Evolutionary conservation across 2,113 vertebrate genomes (phyloP).

Genomic region (Aptenodytes patagonicus): DNA sequence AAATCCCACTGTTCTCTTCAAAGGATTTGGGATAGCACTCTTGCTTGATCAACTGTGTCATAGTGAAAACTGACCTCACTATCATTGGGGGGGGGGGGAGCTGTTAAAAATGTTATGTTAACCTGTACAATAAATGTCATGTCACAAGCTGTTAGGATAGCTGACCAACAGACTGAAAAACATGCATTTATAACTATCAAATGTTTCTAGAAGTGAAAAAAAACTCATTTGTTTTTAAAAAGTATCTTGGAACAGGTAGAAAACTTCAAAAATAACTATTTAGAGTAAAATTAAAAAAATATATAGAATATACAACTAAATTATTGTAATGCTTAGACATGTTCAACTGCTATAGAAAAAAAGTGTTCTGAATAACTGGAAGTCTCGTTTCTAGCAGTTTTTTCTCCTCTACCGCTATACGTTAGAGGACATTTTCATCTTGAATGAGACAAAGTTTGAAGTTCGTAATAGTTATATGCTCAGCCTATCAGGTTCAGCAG

Average conservation of each 20-base stretch:
- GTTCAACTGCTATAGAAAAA: background rate
- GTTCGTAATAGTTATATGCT: background rate
- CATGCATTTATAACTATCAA: background rate
- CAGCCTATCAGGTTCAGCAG: background rate
- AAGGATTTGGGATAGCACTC: background rate
- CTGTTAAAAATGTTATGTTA: background rate
- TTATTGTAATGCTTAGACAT: background rate
- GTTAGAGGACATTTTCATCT: background rate
- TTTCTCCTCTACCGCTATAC: background rate
- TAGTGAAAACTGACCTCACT: background rate
- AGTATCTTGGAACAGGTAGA: background rate
- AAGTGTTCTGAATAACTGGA: background rate
- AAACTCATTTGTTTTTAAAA: background rate
- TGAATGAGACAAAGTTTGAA: background rate
- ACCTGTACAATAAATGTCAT: background rate
- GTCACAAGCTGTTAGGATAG: background rate
- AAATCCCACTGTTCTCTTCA: background rate
- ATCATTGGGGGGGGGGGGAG: fast-evolving
- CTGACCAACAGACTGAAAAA: background rate
- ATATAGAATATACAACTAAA: background rate
- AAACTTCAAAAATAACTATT: background rate
- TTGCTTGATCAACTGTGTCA: fast-evolving
- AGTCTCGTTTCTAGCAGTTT: background rate
- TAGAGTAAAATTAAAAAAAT: background rate
- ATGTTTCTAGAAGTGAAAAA: background rate